Conservation (phyloP, 2,797 vertebrate species). For the Mormyrops attenuatus region DNA sequence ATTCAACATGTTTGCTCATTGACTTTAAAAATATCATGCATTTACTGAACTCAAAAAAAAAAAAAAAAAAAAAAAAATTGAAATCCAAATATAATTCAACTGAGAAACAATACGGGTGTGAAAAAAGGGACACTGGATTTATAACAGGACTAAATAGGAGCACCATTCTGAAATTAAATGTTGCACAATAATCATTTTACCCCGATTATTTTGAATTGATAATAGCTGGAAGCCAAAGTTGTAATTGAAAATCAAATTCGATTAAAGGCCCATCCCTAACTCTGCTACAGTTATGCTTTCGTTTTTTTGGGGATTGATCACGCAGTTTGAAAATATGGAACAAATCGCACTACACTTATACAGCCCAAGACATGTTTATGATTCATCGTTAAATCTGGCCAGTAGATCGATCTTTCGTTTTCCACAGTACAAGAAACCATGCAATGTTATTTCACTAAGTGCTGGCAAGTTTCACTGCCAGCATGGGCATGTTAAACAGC, state of each 20-base stretch:
- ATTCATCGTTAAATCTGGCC: background rate
- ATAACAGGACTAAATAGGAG: background rate
- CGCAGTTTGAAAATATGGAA: background rate
- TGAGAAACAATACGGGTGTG: background rate
- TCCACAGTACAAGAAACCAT: background rate
- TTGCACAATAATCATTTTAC: background rate
- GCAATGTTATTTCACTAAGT: background rate
- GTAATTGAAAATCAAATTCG: background rate
- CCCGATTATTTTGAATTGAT: background rate
- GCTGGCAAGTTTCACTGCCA: background rate
- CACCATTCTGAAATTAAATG: background rate
- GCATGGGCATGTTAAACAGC: background rate
- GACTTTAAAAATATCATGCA: background rate
- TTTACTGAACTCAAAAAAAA: background rate
- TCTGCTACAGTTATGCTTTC: background rate
- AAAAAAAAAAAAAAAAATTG: background rate
- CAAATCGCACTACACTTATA: background rate
- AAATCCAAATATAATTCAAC: background rate
- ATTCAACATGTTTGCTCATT: background rate
- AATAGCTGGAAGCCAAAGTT: background rate
- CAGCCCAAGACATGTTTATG: background rate
- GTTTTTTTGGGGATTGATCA: background rate
- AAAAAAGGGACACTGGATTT: background rate
- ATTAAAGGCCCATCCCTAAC: background rate
- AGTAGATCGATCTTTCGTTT: background rate